phyloP scores from a whole-genome alignment of 2,113 vertebrate genomes.

The Agapornis roseicollis region DNA sequence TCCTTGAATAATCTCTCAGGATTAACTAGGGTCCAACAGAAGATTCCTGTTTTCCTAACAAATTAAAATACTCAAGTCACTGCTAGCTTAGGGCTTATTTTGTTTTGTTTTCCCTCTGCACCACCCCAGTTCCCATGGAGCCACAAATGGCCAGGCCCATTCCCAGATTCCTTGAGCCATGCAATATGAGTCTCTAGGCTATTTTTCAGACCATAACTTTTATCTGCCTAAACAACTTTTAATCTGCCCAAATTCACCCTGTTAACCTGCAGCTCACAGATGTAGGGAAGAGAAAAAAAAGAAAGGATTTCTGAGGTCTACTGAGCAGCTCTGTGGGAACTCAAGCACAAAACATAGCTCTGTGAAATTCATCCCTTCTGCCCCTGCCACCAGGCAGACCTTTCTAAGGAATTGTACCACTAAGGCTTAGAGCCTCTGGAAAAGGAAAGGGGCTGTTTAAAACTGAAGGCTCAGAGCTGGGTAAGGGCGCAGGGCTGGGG shows the following conservation, averaged over 20 bases:
- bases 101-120: not conserved
- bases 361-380: not conserved
- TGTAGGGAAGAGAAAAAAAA: accelerated
- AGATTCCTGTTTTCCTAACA: not conserved
- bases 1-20: not conserved
- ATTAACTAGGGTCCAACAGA: not conserved
- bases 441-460: accelerated
- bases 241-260: not conserved
- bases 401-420: not conserved
- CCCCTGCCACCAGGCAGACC: not conserved
- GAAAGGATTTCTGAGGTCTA: not conserved
- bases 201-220: not conserved
- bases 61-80: not conserved
- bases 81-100: not conserved
- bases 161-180: not conserved
- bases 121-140: not conserved
- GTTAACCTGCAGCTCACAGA: not conserved
- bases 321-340: not conserved
- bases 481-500: no score
- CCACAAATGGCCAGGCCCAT: not conserved
- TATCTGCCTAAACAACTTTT: not conserved
- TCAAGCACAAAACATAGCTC: accelerated
- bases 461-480: not conserved
- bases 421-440: accelerated
- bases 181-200: not conserved